These are phyloP conservation scores for Acipenser transmontanus DNA, from an alignment of 2,797 vertebrate genomes.

Conservation along the genomic window DNA sequence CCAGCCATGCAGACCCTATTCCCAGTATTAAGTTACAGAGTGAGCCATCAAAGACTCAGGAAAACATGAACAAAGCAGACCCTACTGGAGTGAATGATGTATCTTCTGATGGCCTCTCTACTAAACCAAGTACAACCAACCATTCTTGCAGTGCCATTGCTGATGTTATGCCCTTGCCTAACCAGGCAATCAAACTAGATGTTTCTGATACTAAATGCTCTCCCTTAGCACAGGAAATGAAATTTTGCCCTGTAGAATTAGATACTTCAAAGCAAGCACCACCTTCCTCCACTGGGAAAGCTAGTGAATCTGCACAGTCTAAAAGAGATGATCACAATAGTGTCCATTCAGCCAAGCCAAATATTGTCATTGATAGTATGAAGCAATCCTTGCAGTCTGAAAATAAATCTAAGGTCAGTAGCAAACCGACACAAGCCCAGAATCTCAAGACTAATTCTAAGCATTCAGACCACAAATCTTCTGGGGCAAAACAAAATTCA, in stretches of 20 bases:
- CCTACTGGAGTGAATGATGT: background rate
- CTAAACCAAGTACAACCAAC: background rate
- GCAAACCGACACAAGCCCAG: slow-evolving; percentile 14
- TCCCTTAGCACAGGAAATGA: too few relatives aligned
- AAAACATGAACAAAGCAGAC: background rate
- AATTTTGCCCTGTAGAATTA: background rate
- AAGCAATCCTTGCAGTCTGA: background rate
- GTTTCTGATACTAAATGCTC: background rate
- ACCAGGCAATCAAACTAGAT: background rate
- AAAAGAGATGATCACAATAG: background rate
- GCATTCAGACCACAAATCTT: slow-evolving; percentile 10
- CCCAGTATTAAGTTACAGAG: background rate
- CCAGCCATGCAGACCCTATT: slow-evolving; percentile 28
- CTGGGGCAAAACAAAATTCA: slow-evolving; percentile 13
- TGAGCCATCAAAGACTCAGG: too few relatives aligned
- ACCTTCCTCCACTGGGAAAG: background rate
- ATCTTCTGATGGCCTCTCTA: background rate
- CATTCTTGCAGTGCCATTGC: background rate
- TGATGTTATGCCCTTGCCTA: background rate
- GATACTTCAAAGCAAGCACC: background rate
- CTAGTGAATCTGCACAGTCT: slow-evolving; percentile 2
- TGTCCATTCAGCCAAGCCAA: too few relatives aligned
- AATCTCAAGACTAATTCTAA: slow-evolving; percentile 19
- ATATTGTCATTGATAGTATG: too few relatives aligned
- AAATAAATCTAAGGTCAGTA: background rate